Evolutionary conservation across 2,888 invertebrate genomes (phyloP).

Genomic region (Acanthococcus lagerstroemiae): DNA sequence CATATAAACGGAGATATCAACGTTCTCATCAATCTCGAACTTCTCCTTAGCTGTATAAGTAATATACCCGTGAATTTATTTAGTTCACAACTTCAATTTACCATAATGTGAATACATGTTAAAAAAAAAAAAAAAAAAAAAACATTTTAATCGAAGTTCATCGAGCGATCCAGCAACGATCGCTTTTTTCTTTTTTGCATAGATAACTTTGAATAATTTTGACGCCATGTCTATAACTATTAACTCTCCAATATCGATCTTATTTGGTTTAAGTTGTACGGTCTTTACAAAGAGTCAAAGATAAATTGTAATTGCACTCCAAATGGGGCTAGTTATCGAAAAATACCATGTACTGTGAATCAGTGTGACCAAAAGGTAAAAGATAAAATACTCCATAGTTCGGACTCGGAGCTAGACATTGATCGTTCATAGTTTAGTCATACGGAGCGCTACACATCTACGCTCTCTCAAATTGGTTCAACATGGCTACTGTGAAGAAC

Average conservation of each 20-base stretch:
- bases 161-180: slow-evolving; percentile 4
- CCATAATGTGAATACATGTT: background rate
- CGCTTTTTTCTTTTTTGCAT: background rate
- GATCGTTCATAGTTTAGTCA: too few relatives aligned
- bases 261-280: background rate
- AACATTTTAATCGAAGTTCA: background rate
- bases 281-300: background rate
- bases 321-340: background rate
- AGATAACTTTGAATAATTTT: slow-evolving; percentile 1
- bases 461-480: too few relatives aligned
- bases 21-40: background rate
- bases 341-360: background rate
- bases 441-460: too few relatives aligned
- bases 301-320: background rate
- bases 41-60: background rate
- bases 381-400: background rate
- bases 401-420: too few relatives aligned
- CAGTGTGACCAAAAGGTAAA: background rate
- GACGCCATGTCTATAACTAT: background rate
- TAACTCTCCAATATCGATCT: too few relatives aligned
- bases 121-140: background rate
- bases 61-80: background rate
- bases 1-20: background rate
- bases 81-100: slow-evolving; percentile 4
- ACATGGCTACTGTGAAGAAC: too few relatives aligned